Evolutionary conservation across 2,797 vertebrate genomes (phyloP).

Genomic region (Tragelaphus eurycerus): DNA sequence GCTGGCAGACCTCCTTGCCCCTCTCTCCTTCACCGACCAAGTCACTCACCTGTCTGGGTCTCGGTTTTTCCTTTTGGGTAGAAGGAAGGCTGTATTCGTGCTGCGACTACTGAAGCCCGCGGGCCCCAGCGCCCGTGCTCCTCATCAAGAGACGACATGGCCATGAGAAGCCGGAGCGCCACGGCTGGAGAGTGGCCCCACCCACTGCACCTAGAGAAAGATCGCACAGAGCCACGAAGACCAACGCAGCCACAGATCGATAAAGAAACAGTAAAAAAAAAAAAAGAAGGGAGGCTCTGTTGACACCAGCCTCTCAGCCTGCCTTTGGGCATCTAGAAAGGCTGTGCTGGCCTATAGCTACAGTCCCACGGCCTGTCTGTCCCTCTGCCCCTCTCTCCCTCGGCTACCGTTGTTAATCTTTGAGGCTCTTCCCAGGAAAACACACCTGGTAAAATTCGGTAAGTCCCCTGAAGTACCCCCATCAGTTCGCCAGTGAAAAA

Average conservation of each 20-base stretch:
- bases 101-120: not conserved
- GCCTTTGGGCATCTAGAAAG: not conserved
- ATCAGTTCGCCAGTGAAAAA: not conserved
- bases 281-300: not conserved
- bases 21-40: not conserved
- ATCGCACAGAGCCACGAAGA: not conserved
- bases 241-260: not conserved
- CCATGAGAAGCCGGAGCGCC: not conserved
- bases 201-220: not conserved
- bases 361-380: not conserved
- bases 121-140: not conserved
- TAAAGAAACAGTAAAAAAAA: not conserved
- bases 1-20: not conserved
- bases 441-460: not conserved
- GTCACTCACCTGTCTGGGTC: not conserved
- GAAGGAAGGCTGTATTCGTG: not conserved
- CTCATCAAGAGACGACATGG: not conserved
- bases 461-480: not conserved
- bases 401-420: rapidly evolving
- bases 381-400: not conserved
- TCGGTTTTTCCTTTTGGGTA: not conserved
- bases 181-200: rapidly evolving
- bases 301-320: rapidly evolving
- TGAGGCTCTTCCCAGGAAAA: not conserved
- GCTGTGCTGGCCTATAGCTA: not conserved